Evolutionary conservation across 1,140 invertebrate genomes (phyloP).

Genomic region (Tetramorium simillimum): DNA sequence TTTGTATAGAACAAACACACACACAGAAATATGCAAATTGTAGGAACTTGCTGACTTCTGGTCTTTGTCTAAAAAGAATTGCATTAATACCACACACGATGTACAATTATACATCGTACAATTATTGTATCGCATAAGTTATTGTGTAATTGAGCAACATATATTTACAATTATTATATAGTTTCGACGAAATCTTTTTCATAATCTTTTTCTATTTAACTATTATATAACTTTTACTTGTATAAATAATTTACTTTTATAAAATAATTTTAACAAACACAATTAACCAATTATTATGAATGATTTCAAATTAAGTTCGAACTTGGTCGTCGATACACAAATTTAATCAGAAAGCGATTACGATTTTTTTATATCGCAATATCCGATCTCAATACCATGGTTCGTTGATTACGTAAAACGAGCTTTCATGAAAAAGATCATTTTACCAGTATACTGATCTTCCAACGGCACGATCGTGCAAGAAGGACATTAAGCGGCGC

Average conservation of each 20-base stretch:
- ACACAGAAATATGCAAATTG: constrained; percentile 3
- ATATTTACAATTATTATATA: not conserved
- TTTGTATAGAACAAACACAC: not conserved
- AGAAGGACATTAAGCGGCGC: constrained; percentile 42
- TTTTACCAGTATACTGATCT: constrained; percentile 6
- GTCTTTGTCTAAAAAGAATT: not conserved
- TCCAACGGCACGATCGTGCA: not conserved
- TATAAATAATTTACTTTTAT: not conserved
- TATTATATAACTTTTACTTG: not conserved
- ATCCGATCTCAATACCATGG: not conserved
- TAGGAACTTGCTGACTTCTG: not conserved
- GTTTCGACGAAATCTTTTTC: not conserved
- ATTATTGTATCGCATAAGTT: not conserved
- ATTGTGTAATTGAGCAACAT: not conserved
- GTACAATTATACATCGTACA: not conserved
- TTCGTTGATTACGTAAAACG: constrained; percentile 11
- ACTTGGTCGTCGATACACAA: not conserved
- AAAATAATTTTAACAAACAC: not conserved
- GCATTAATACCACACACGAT: not conserved
- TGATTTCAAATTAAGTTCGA: not conserved
- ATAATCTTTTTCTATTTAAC: not conserved
- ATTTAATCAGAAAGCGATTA: not conserved
- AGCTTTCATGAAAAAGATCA: constrained; percentile 24
- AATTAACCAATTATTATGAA: not conserved
- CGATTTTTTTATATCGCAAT: not conserved